phyloP scores from a whole-genome alignment of 2,888 invertebrate species.

The Nephrocerus scutellatus region DNA sequence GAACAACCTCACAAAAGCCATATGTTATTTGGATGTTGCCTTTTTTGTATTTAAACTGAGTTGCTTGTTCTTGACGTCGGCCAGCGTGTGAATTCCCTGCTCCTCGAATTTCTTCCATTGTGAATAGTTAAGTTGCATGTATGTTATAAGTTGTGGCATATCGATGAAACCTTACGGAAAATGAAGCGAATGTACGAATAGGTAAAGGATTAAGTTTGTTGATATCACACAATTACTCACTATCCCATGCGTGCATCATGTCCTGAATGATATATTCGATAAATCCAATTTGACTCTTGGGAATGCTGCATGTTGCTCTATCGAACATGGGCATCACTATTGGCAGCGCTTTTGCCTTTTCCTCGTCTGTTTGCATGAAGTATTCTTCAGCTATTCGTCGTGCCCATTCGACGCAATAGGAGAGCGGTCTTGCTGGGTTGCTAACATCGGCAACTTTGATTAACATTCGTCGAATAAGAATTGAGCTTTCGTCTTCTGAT shows the following conservation, averaged over 20 bases:
- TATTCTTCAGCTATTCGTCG: conserved; percentile 91
- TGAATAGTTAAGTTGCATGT: conserved; percentile 78
- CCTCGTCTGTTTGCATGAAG: conserved; percentile 95
- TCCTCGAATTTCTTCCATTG: conserved; percentile 85
- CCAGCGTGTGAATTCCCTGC: conserved; percentile 64
- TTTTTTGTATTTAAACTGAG: conserved; percentile 37
- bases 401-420: conserved; percentile 86
- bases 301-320: conserved; percentile 87
- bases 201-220: background rate
- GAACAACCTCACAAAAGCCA: conserved; percentile 43
- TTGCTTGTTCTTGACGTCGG: conserved; percentile 57
- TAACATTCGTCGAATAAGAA: conserved; percentile 88
- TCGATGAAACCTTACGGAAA: conserved; percentile 73
- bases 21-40: conserved; percentile 43
- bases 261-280: conserved; percentile 96
- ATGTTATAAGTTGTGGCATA: conserved; percentile 80
- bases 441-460: conserved; percentile 98
- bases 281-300: conserved; percentile 95
- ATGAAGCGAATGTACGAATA: conserved; percentile 4
- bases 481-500: conserved; percentile 64
- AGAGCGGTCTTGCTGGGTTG: conserved; percentile 86
- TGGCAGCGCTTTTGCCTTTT: conserved; percentile 79
- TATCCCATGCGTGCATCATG: conserved; percentile 97
- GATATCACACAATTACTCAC: conserved; percentile 50
- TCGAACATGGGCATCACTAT: conserved; percentile 99